Evolutionary conservation across 1,140 invertebrate species (phyloP).

Genomic region (Anthonomus grandis): DNA sequence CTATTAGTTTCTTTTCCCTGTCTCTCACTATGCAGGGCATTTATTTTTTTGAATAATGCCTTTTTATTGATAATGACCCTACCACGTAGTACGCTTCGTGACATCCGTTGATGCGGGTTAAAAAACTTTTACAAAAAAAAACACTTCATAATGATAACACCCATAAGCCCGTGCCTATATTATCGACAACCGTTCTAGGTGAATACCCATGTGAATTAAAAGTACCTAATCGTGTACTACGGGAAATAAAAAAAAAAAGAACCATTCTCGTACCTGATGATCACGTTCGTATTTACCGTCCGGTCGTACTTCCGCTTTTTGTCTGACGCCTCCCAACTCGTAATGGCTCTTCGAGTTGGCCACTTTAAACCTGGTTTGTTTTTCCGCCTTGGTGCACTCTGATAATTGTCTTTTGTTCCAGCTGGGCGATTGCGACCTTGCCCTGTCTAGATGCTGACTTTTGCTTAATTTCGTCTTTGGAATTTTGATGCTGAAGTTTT

Average conservation of each 20-base stretch:
- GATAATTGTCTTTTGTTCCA: conserved; percentile 40
- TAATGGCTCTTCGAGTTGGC: conserved; percentile 43
- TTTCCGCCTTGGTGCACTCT: conserved; percentile 29
- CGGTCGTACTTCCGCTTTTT: conserved; percentile 40
- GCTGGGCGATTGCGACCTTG: conserved; percentile 44
- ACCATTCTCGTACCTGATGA: conserved; percentile 40
- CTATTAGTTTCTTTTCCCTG: no score
- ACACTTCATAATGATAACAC: no score
- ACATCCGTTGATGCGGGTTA: no score
- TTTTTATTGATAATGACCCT: no score
- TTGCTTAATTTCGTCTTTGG: conserved; percentile 42
- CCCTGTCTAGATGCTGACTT: conserved; percentile 34
- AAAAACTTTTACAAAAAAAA: no score
- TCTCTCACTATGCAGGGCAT: no score
- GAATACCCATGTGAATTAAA: no score
- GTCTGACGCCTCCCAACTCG: conserved; percentile 37
- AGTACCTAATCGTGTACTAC: conserved; percentile 9
- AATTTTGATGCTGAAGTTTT: conserved; percentile 42
- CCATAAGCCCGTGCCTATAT: no score
- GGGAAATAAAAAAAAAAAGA: conserved; percentile 7
- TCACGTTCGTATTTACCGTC: conserved; percentile 36
- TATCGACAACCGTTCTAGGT: no score
- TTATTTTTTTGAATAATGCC: no score
- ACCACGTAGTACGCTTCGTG: no score
- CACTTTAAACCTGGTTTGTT: conserved; percentile 32